Percentiles rank a stretch among this genome's conserved stretches.
Evolutionary conservation across 2,797 vertebrate genomes (phyloP).

Genomic region (Triplophysa bombifrons): DNA sequence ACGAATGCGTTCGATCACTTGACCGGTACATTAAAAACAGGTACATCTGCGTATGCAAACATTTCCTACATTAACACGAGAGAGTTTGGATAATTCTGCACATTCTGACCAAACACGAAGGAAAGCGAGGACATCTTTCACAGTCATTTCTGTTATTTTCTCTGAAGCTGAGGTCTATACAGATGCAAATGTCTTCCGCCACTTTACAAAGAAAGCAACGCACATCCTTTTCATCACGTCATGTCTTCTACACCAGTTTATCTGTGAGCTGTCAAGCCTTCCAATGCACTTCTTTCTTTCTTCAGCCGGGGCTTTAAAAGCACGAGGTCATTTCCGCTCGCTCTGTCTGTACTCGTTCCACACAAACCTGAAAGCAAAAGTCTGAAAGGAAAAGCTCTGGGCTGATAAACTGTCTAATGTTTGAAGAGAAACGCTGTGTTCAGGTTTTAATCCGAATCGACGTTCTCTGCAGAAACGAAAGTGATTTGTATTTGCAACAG

Average conservation of each 20-base stretch:
- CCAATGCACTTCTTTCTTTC: neutral
- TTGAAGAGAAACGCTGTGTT: neutral
- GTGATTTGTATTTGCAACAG: no score
- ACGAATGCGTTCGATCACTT: constrained; percentile 41
- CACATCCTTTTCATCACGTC: constrained; percentile 27
- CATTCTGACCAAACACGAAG: neutral
- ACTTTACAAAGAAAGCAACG: constrained; percentile 25
- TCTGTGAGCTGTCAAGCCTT: constrained; percentile 8
- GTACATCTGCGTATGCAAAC: neutral
- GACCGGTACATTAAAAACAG: constrained; percentile 9
- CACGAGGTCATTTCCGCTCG: neutral
- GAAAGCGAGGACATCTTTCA: constrained; percentile 12
- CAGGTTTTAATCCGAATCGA: neutral
- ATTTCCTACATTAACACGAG: neutral
- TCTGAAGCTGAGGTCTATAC: constrained; percentile 35
- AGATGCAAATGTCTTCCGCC: constrained; percentile 50
- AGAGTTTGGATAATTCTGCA: constrained; percentile 18
- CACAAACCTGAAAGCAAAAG: neutral
- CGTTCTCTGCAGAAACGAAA: neutral
- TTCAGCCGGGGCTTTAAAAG: neutral
- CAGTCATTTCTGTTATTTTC: constrained; percentile 39
- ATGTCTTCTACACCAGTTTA: constrained; percentile 3
- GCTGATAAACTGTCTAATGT: neutral
- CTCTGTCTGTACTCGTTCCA: neutral
- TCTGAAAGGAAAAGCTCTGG: neutral